phyloP scores from a whole-genome alignment of 2,797 vertebrate species.

The Halcyon badia region DNA sequence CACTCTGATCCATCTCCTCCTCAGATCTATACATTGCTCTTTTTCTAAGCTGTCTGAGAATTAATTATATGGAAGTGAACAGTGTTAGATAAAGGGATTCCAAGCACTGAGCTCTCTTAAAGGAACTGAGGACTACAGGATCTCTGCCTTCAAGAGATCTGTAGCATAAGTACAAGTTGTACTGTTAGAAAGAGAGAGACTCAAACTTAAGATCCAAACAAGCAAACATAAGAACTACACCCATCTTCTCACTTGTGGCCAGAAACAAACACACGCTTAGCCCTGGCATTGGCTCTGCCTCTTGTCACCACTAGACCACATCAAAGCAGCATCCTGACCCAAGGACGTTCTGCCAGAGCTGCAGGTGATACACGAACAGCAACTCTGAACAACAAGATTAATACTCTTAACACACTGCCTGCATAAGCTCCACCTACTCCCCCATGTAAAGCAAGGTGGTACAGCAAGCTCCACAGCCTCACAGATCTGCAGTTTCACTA shows the following conservation, averaged over 20 bases:
- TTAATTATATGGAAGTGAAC: constrained; percentile 42
- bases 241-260: not conserved
- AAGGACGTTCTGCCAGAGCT: not conserved
- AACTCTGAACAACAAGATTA: not conserved
- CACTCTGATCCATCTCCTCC: constrained; percentile 36
- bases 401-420: not conserved
- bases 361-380: not conserved
- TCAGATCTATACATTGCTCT: constrained; percentile 25
- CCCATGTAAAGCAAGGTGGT: not conserved
- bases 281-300: rapidly evolving
- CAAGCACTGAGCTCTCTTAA: not conserved
- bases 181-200: not conserved
- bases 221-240: not conserved
- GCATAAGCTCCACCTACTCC: not conserved
- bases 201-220: rapidly evolving
- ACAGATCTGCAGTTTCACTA: not conserved
- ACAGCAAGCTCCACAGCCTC: not conserved
- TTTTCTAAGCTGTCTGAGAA: constrained; percentile 23
- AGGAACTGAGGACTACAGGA: not conserved
- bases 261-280: not conserved
- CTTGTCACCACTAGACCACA: not conserved
- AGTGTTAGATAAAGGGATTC: not conserved
- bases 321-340: not conserved
- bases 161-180: not conserved
- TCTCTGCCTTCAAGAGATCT: not conserved